Percentiles rank a stretch among this genome's conserved stretches.
Evolutionary conservation across 2,113 vertebrate genomes (phyloP).

Genomic region (Cervus canadensis): DNA sequence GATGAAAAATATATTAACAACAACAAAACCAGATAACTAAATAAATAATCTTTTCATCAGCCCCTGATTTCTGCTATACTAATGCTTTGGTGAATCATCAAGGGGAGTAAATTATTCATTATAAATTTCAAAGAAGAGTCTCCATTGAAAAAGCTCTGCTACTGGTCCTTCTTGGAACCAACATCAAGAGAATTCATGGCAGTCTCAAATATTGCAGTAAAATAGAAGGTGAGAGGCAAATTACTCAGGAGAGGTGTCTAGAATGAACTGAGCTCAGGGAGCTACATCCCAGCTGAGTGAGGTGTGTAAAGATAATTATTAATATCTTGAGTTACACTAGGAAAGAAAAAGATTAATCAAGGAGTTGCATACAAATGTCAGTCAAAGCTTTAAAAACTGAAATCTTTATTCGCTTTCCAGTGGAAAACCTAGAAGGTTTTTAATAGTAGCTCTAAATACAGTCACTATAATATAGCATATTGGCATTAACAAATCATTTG

Average conservation of each 20-base stretch:
- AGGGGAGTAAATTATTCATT: conserved; percentile 66
- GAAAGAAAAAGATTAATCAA: conserved; percentile 35
- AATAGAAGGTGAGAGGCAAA: conserved; percentile 56
- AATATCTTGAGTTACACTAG: conserved; percentile 15
- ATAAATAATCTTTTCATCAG: conserved; percentile 64
- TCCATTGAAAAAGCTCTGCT: conserved; percentile 49
- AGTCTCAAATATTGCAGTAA: conserved; percentile 50
- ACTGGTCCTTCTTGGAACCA: conserved; percentile 45
- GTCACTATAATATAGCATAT: background rate
- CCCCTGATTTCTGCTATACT: conserved; percentile 33
- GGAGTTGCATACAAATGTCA: conserved; percentile 14
- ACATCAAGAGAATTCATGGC: conserved; percentile 56
- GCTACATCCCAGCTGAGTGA: background rate
- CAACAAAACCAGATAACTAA: conserved; percentile 58
- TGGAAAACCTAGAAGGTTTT: conserved; percentile 1
- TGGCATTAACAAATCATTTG: background rate
- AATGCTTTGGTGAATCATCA: conserved; percentile 61
- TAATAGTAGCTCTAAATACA: background rate
- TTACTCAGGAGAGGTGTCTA: conserved; percentile 26
- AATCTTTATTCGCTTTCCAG: conserved; percentile 23
- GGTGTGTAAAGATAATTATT: conserved; percentile 11
- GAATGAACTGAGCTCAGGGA: background rate
- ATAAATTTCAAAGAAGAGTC: conserved; percentile 61
- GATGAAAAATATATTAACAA: conserved; percentile 67
- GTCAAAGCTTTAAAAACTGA: conserved; percentile 14